Conservation (phyloP, 2,797 vertebrate species). For the Tiaroga cobitis region DNA sequence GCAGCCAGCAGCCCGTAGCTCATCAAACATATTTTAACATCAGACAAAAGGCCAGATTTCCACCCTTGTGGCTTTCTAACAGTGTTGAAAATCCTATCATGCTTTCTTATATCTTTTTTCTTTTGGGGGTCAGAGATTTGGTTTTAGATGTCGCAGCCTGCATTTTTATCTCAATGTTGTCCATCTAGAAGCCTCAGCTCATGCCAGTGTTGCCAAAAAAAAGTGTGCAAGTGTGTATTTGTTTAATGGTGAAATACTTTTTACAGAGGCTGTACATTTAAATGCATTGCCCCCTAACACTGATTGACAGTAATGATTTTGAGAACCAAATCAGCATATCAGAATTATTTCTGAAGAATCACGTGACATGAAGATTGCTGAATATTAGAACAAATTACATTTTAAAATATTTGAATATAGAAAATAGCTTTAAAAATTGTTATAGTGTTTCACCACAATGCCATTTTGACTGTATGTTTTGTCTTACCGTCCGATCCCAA, state of each 20-base stretch:
- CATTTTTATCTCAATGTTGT: background rate
- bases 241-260: background rate
- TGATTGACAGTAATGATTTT: background rate
- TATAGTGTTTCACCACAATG: background rate
- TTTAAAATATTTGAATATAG: too few relatives aligned
- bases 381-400: background rate
- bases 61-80: conserved; percentile 72
- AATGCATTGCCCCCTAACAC: background rate
- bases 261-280: background rate
- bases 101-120: conserved; percentile 70
- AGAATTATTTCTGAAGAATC: too few relatives aligned
- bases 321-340: background rate
- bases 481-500: background rate
- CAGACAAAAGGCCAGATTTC: conserved; percentile 79
- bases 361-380: background rate
- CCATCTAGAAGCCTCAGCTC: background rate
- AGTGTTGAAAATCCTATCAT: conserved; percentile 75
- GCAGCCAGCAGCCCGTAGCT: conserved; percentile 73
- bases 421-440: too few relatives aligned
- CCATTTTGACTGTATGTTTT: background rate
- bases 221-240: background rate
- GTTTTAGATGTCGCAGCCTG: background rate
- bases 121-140: conserved; percentile 50
- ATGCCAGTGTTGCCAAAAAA: background rate
- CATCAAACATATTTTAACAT: conserved; percentile 78